These are phyloP conservation scores for Eleutherodactylus coqui DNA, from an alignment of 2,797 vertebrate genomes.

Conservation along the genomic window DNA sequence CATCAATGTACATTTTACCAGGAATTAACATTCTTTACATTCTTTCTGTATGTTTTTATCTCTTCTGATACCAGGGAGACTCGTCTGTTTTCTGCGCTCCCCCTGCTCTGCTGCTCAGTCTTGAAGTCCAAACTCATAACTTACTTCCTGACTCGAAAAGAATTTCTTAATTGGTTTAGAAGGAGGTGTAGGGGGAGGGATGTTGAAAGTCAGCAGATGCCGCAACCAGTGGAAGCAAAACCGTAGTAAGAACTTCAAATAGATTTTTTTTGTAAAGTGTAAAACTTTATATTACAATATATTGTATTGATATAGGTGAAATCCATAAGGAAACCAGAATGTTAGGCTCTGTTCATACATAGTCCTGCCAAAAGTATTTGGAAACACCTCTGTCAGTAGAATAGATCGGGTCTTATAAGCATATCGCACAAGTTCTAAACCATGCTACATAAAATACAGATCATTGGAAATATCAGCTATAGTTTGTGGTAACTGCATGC, in stretches of 20 bases:
- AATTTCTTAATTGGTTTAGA: conserved; percentile 77
- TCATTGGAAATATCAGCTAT: too few species aligned
- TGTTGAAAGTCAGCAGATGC: conserved; percentile 38
- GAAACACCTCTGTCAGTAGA: too few species aligned
- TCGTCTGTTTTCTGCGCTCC: neutral
- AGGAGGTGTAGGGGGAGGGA: conserved; percentile 33
- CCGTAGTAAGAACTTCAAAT: neutral
- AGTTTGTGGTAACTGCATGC: too few species aligned
- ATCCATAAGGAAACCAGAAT: neutral
- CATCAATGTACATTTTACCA: conserved; percentile 61
- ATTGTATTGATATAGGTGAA: neutral
- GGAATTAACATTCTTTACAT: conserved; percentile 69
- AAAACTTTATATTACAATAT: neutral
- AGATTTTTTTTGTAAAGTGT: neutral
- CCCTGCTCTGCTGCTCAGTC: conserved; percentile 7
- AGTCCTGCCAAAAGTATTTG: too few species aligned
- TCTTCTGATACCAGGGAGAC: conserved; percentile 46
- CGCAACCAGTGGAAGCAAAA: conserved; percentile 6
- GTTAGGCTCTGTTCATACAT: neutral
- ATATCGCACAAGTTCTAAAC: too few species aligned
- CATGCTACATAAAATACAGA: too few species aligned
- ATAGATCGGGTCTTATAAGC: too few species aligned
- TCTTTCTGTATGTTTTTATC: conserved; percentile 63
- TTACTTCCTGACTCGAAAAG: conserved; percentile 65
- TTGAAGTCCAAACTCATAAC: conserved; percentile 55